These are phyloP conservation scores for Gastrophryne carolinensis DNA, from an alignment of 2,797 vertebrate species.

Conservation along the genomic window DNA sequence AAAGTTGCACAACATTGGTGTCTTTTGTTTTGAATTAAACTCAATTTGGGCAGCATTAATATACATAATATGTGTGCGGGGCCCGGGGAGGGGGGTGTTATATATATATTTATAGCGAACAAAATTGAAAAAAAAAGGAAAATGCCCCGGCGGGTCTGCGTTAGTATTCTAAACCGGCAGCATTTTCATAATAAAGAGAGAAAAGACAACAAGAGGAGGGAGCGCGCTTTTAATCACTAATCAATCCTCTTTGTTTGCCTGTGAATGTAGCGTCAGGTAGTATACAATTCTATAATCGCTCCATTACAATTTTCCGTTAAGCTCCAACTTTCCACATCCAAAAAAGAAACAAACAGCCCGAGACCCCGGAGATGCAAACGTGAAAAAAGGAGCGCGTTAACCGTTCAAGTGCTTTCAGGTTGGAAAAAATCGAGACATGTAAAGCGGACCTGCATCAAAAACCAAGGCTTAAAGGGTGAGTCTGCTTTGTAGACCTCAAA, in stretches of 20 bases:
- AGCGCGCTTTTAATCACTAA: slow-evolving; percentile 84
- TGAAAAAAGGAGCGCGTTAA: neutral
- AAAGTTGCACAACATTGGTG: neutral
- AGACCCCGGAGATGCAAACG: slow-evolving; percentile 51
- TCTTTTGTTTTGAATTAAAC: slow-evolving; percentile 12
- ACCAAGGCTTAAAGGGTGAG: no score
- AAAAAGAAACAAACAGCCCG: slow-evolving; percentile 71
- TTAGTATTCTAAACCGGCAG: slow-evolving; percentile 81
- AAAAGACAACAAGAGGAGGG: slow-evolving; percentile 80
- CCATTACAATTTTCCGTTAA: slow-evolving; percentile 69
- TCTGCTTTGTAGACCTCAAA: no score
- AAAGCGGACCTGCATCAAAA: no score
- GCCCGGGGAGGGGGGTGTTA: slow-evolving; percentile 19
- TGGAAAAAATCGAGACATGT: no score
- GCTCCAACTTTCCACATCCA: slow-evolving; percentile 67
- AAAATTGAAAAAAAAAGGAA: neutral
- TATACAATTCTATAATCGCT: slow-evolving; percentile 79
- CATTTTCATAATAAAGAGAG: slow-evolving; percentile 81
- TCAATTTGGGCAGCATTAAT: slow-evolving; percentile 23
- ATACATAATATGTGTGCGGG: no score
- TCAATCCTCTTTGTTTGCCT: slow-evolving; percentile 82
- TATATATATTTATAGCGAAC: slow-evolving; percentile 1
- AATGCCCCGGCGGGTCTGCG: slow-evolving; percentile 63
- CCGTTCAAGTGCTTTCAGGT: neutral
- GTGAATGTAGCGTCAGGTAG: slow-evolving; percentile 75